Evolutionary conservation across 2,113 vertebrate species (phyloP).

Genomic region (cattle (Bos taurus)): DNA sequence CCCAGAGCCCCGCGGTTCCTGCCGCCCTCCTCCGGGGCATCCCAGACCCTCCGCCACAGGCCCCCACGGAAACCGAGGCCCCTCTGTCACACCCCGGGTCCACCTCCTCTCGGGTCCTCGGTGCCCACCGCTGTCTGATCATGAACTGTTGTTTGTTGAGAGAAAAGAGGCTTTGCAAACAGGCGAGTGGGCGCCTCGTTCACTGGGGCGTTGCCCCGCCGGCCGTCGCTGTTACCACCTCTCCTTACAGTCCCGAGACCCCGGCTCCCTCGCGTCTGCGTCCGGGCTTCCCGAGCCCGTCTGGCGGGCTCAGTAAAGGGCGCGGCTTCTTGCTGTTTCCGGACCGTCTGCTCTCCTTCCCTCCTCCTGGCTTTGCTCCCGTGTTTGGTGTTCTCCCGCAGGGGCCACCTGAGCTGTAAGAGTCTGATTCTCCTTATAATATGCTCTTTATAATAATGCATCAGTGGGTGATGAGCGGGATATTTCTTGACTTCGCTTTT

Average conservation of each 20-base stretch:
- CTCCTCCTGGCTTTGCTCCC: accelerated
- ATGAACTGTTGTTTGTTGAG: background rate
- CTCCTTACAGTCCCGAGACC: accelerated
- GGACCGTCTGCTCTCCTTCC: accelerated
- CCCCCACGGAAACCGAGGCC: background rate
- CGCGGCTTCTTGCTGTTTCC: background rate
- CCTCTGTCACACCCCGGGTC: accelerated
- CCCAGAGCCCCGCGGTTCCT: accelerated
- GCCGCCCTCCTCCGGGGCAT: background rate
- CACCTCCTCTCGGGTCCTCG: background rate
- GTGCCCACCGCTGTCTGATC: background rate
- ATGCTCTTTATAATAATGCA: accelerated
- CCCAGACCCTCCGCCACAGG: accelerated
- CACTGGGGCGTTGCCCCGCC: accelerated
- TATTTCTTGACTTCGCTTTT: accelerated
- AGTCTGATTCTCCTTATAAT: no score
- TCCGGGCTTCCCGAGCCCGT: background rate
- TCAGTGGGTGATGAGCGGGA: accelerated
- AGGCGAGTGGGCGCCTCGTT: background rate
- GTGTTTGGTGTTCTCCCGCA: accelerated
- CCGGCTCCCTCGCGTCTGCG: accelerated
- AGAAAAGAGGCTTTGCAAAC: background rate
- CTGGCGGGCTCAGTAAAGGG: background rate
- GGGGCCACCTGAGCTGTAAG: accelerated
- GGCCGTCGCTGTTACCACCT: accelerated